A percentile compares a stretch with the other conserved stretches of the same genome.
Conservation (phyloP, 2,888 invertebrate genomes). For the Busseola fusca region DNA sequence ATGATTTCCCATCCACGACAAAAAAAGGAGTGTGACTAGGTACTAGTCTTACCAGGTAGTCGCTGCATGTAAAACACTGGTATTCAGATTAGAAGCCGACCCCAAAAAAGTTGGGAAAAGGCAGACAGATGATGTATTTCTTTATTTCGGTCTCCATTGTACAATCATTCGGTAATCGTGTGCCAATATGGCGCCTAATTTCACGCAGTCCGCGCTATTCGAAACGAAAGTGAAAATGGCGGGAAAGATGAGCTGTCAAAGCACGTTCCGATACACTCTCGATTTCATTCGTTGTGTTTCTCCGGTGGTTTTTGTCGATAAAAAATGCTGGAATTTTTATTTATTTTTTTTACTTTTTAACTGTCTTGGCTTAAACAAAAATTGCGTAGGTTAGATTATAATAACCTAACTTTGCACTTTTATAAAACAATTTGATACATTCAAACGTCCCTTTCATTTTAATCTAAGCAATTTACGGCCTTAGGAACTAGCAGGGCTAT, state of each 20-base stretch:
- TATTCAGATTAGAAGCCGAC: too few relatives aligned
- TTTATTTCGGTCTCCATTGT: too few relatives aligned
- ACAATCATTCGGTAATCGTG: slow-evolving; percentile 47
- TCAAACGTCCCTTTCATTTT: background rate
- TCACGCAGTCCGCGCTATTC: slow-evolving; percentile 64
- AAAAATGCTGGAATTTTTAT: background rate
- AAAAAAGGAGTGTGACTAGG: too few relatives aligned
- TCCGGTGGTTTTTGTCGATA: slow-evolving; percentile 21
- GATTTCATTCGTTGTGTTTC: slow-evolving; percentile 60
- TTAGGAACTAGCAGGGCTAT: slow-evolving; percentile 39
- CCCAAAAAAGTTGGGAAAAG: too few relatives aligned
- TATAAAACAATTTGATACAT: too few relatives aligned
- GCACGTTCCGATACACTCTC: slow-evolving; percentile 71
- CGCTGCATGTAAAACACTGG: too few relatives aligned
- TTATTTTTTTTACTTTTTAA: background rate
- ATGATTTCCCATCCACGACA: too few relatives aligned
- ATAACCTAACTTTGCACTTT: too few relatives aligned
- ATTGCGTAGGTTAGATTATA: background rate
- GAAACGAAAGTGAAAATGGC: slow-evolving; percentile 76
- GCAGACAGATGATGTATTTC: too few relatives aligned
- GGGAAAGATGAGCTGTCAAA: slow-evolving; percentile 73
- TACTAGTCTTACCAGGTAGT: too few relatives aligned
- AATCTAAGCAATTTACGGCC: slow-evolving; percentile 13
- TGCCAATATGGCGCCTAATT: slow-evolving; percentile 64
- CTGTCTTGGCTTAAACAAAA: background rate